Percentiles rank a stretch among this genome's conserved stretches.
Evolutionary conservation across 2,888 invertebrate species (phyloP).

Genomic region (Morpho achilles): DNA sequence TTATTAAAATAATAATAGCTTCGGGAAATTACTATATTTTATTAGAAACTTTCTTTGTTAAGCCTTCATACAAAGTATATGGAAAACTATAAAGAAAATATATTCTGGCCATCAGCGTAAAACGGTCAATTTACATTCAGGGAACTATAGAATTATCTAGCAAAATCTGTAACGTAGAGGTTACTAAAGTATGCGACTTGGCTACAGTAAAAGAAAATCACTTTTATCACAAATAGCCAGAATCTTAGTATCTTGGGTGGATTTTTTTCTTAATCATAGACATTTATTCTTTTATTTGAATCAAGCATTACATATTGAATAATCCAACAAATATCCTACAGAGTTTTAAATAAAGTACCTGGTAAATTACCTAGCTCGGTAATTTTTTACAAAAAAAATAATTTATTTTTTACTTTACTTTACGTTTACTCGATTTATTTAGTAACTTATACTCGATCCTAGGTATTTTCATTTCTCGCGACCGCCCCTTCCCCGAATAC

Average conservation of each 20-base stretch:
- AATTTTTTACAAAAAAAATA: too few species aligned
- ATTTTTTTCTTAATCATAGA: neutral
- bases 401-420: too few species aligned
- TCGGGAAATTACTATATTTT: conserved; percentile 1
- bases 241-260: conserved; percentile 29
- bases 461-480: too few species aligned
- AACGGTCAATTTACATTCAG: conserved; percentile 46
- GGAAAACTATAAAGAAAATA: conserved; percentile 21
- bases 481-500: too few species aligned
- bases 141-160: conserved; percentile 42
- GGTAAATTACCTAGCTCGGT: too few species aligned
- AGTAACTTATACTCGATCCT: too few species aligned
- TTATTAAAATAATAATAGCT: conserved; percentile 1
- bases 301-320: too few species aligned
- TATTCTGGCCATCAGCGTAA: conserved; percentile 20
- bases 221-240: conserved; percentile 40
- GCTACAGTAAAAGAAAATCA: conserved; percentile 46
- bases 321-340: too few species aligned
- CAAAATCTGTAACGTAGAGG: conserved; percentile 46
- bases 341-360: too few species aligned
- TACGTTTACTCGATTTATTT: too few species aligned
- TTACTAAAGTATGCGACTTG: conserved; percentile 29
- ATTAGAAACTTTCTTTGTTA: neutral
- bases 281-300: too few species aligned
- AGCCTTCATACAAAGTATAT: conserved; percentile 13